Evolutionary conservation across 1,140 invertebrate genomes (phyloP).

Genomic region (Babylonia areolata): DNA sequence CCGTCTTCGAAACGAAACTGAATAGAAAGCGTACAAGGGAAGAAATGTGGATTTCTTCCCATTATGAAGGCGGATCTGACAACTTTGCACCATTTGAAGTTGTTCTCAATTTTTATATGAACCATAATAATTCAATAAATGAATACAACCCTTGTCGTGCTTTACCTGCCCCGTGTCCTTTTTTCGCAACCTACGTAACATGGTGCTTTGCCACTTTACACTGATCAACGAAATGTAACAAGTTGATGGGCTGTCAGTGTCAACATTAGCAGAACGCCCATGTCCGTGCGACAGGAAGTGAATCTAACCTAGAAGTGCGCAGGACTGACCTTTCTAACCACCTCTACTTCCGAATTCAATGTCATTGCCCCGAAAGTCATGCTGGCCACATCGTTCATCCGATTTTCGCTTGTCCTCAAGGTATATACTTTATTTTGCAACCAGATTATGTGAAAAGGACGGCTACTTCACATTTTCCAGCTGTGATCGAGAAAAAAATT

Average conservation of each 20-base stretch:
- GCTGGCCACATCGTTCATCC: conserved; percentile 37
- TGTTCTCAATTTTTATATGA: too few relatives aligned
- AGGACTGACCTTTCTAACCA: background rate
- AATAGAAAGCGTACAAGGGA: too few relatives aligned
- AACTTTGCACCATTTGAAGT: too few relatives aligned
- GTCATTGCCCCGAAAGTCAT: conserved; percentile 43
- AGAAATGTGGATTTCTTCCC: too few relatives aligned
- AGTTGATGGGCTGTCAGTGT: conserved; percentile 1
- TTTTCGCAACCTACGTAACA: conserved; percentile 30
- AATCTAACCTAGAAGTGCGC: background rate
- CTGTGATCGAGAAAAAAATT: too few relatives aligned
- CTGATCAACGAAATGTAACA: conserved; percentile 1
- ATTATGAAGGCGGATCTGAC: too few relatives aligned
- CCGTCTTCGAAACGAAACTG: too few relatives aligned
- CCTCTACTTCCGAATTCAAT: conserved; percentile 38
- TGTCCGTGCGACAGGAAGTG: conserved; percentile 19
- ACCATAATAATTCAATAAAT: background rate
- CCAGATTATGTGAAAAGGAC: too few relatives aligned
- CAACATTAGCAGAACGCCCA: conserved; percentile 38
- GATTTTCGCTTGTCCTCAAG: conserved; percentile 38
- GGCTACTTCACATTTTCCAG: too few relatives aligned
- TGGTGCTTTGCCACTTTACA: conserved; percentile 5
- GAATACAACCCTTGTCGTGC: too few relatives aligned
- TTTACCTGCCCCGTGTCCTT: conserved; percentile 33
- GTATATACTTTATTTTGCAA: background rate